Conservation (phyloP, 2,113 vertebrate species). For the Forbesichthys papilliferus region DNA sequence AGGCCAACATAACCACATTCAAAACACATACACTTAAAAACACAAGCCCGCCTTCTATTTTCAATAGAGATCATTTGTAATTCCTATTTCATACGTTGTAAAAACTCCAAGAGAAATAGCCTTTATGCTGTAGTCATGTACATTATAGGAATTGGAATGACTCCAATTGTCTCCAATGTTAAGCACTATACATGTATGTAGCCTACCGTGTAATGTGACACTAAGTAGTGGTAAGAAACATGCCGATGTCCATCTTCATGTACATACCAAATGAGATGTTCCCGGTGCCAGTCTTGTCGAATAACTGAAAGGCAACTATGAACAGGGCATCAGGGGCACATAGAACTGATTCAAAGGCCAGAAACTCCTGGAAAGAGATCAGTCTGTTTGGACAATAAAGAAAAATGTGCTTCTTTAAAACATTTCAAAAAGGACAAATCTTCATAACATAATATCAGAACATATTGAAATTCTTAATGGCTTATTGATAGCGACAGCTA, state of each 20-base stretch:
- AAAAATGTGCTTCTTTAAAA: conserved; percentile 28
- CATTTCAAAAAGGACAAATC: conserved; percentile 13
- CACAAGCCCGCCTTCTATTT: too few species aligned
- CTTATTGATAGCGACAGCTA: not conserved
- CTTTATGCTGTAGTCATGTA: not conserved
- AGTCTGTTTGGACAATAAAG: conserved; percentile 79
- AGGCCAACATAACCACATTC: not conserved
- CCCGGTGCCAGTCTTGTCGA: conserved; percentile 93
- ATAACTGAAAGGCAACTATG: conserved; percentile 96
- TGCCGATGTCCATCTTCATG: conserved; percentile 23
- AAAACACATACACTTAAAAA: not conserved
- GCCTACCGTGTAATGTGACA: not conserved
- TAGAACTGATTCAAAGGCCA: conserved; percentile 95
- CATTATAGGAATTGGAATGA: not conserved
- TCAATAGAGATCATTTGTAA: not conserved
- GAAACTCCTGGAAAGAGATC: conserved; percentile 97
- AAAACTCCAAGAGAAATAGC: conserved; percentile 1
- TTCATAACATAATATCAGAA: not conserved
- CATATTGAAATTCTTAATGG: not conserved
- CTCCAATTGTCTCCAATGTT: not conserved
- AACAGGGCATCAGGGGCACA: conserved; percentile 96
- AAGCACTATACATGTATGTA: not conserved
- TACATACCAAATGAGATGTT: conserved; percentile 95
- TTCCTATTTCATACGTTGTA: not conserved
- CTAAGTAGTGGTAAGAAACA: not conserved